Evolutionary conservation across 2,797 vertebrate species (phyloP), one percentile per base, ranked within the genome.

Genomic region (Spinus olivaceus): DNA sequence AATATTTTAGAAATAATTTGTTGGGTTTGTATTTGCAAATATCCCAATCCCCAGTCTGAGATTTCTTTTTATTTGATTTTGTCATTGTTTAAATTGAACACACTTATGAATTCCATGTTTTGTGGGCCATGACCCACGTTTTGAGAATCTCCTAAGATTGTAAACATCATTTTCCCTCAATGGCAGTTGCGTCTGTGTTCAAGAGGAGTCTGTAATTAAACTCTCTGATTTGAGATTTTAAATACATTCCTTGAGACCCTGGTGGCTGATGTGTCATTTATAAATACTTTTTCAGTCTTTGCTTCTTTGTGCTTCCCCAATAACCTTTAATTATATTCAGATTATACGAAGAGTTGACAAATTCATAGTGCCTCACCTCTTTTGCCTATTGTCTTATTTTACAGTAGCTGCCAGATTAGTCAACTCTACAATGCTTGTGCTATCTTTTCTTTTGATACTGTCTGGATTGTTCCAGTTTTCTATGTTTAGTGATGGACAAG

Each of bases 131-230:
- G 83, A 82, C n/a, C 74, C 37, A 73, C 0, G 0, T 59, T 95
- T 59, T 81, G 61, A 63, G 86, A 86, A 83, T 86, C 46, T 67
- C 3, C 0, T 32, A 46, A 61, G 49, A 50, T 60, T 49, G 32
- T 82, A 90, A 88, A 71, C 64, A 39, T 88, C 6, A 15, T 82
- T 91, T 25, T 91, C 27, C 39, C 76, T 79, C 56, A 56, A 2
- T 89, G 84, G 33, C 76, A 81, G 50, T 30, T 74, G 71, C 16
- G 25, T 53, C 51, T 80, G 25, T 76, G 35, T 66, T 59, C 61
- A 71, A 61, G 49, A 91, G 30, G 28, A 93, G 47, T 46, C 66
- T 82, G 46, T 80, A 93, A 94, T 95, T 94, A 96, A 94, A 74
- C n/a, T 28, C 35, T 81, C 53, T 76, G n/a, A 25, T 87, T 74